These are phyloP conservation scores for Amia ocellicauda DNA, from an alignment of 2,113 vertebrate species.

Conservation along the genomic window DNA sequence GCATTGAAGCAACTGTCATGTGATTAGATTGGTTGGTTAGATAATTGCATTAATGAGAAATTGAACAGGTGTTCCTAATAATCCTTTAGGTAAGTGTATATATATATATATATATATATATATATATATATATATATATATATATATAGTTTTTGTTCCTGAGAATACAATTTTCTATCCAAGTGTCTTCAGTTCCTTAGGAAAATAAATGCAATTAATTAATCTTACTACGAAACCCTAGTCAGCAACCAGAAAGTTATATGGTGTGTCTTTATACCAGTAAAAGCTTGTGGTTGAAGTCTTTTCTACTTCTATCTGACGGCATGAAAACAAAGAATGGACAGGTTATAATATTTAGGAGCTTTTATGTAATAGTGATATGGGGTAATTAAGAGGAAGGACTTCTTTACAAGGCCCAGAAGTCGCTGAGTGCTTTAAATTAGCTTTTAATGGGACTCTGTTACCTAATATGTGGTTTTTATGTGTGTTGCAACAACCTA, in stretches of 20 bases:
- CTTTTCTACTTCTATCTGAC: slow-evolving; percentile 19
- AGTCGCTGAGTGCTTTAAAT: slow-evolving; percentile 59
- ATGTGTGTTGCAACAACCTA: slow-evolving; percentile 59
- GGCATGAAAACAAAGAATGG: slow-evolving; percentile 37
- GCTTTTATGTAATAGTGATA: slow-evolving; percentile 53
- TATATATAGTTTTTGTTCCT: background rate
- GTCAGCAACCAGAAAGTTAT: background rate
- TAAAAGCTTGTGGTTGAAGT: background rate
- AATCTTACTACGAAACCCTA: background rate
- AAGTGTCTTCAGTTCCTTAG: slow-evolving; percentile 2
- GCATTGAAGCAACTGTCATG: no score
- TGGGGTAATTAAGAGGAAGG: slow-evolving; percentile 62
- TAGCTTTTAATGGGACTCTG: slow-evolving; percentile 63
- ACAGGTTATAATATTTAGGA: slow-evolving; percentile 34
- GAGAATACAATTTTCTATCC: background rate
- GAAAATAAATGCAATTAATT: background rate
- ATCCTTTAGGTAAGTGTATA: no score
- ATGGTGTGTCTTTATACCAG: background rate
- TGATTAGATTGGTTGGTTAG: no score
- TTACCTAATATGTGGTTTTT: slow-evolving; percentile 70
- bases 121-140: no score
- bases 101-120: no score
- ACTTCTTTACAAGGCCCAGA: slow-evolving; percentile 52
- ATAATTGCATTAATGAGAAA: no score
- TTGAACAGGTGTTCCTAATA: no score